phyloP scores from a whole-genome alignment of 1,140 invertebrate species.

The Drosophila pachea region DNA sequence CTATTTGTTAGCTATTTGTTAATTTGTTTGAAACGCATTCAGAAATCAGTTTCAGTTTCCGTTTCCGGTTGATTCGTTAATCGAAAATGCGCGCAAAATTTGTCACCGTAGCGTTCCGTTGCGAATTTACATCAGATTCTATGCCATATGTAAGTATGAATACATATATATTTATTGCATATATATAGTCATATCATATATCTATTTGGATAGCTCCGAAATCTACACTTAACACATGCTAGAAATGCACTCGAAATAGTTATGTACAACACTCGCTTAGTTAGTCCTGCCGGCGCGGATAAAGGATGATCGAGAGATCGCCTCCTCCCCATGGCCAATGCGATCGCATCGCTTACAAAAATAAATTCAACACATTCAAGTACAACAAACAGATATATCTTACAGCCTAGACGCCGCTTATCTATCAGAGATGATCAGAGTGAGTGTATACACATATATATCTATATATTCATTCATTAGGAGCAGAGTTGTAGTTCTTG shows the following conservation, averaged over 20 bases:
- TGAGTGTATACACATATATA: slow-evolving; percentile 16
- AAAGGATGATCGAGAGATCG: no score
- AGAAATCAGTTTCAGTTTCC: slow-evolving; percentile 53
- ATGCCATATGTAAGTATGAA: slow-evolving; percentile 33
- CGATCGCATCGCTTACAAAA: slow-evolving; percentile 52
- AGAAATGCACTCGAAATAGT: slow-evolving; percentile 56
- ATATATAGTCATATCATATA: slow-evolving; percentile 22
- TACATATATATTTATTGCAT: slow-evolving; percentile 1
- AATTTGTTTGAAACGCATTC: slow-evolving; percentile 62
- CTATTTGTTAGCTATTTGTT: not conserved
- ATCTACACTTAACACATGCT: slow-evolving; percentile 51
- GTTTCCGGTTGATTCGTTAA: slow-evolving; percentile 53
- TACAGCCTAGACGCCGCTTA: slow-evolving; percentile 47
- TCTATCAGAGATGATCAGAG: slow-evolving; percentile 23
- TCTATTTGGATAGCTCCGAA: slow-evolving; percentile 27
- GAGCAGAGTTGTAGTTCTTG: slow-evolving; percentile 43
- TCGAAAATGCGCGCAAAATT: slow-evolving; percentile 69
- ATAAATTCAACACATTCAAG: slow-evolving; percentile 77
- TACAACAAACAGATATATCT: slow-evolving; percentile 67
- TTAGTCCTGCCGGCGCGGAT: no score
- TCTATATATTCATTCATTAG: slow-evolving; percentile 44
- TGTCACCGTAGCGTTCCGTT: slow-evolving; percentile 75
- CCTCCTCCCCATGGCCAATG: no score
- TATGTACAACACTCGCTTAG: slow-evolving; percentile 44
- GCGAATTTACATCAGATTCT: slow-evolving; percentile 55